Evolutionary conservation across 2,113 vertebrate genomes (phyloP).

Genomic region (Accipiter cooperii): DNA sequence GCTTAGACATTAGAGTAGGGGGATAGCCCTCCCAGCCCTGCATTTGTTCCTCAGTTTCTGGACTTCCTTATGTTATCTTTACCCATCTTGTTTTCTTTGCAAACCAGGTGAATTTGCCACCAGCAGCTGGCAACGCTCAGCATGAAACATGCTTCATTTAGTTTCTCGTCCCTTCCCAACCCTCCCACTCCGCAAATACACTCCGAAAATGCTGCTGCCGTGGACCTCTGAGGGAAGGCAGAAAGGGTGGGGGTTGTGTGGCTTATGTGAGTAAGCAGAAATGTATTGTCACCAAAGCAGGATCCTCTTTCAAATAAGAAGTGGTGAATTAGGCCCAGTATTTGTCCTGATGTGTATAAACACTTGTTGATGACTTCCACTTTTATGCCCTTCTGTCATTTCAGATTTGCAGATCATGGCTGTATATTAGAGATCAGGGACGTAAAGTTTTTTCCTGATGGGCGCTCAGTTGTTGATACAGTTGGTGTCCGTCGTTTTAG

Average conservation of each 20-base stretch:
- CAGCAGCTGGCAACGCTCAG: background rate
- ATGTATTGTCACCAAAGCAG: constrained; percentile 33
- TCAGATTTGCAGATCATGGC: constrained; percentile 86
- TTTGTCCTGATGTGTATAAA: constrained; percentile 57
- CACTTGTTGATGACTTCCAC: constrained; percentile 30
- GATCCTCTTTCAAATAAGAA: constrained; percentile 5
- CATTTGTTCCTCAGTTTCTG: background rate
- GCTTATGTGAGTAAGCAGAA: background rate
- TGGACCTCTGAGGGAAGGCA: background rate
- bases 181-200: background rate
- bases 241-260: constrained; percentile 50
- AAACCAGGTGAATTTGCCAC: background rate
- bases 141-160: background rate
- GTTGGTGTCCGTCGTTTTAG: constrained; percentile 84
- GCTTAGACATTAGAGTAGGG: background rate
- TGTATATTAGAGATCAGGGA: constrained; percentile 91
- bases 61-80: background rate
- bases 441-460: constrained; percentile 89
- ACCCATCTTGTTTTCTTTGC: background rate
- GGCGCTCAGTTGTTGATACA: constrained; percentile 87
- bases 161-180: background rate
- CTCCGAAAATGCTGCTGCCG: background rate
- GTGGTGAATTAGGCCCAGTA: constrained; percentile 48
- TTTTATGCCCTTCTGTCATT: constrained; percentile 58
- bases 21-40: background rate